Evolutionary conservation across 2,113 vertebrate genomes (phyloP).

Genomic region (Phylloscopus trochiloides): DNA sequence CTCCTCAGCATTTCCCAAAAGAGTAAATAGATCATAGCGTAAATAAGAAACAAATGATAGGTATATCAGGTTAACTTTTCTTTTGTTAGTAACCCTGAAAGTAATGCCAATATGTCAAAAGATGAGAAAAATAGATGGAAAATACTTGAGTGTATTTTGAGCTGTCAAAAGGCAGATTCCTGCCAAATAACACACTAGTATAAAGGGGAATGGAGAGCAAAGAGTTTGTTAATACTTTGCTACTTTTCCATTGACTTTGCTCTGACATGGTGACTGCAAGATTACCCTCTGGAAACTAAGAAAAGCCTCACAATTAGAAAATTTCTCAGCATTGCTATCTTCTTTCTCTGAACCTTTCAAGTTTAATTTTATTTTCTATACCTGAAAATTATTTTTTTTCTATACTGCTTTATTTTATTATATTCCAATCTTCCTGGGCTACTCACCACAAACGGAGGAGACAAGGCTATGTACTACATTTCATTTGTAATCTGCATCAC

Average conservation of each 20-base stretch:
- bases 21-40: not conserved
- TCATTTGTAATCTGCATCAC: not conserved
- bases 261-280: not conserved
- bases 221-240: not conserved
- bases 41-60: not conserved
- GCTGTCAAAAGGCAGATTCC: not conserved
- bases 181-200: not conserved
- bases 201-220: fast-evolving
- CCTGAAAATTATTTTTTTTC: not conserved
- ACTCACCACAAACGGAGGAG: not conserved
- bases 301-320: not conserved
- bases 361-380: not conserved
- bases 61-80: not conserved
- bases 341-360: not conserved
- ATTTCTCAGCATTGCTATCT: not conserved
- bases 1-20: not conserved
- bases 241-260: not conserved
- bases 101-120: not conserved
- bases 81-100: not conserved
- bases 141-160: not conserved
- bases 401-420: not conserved
- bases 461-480: not conserved
- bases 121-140: not conserved
- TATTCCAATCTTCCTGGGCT: not conserved
- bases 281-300: not conserved